These are phyloP conservation scores for Parnassius mnemosyne DNA, from an alignment of 2,888 invertebrate species.

Conservation along the genomic window DNA sequence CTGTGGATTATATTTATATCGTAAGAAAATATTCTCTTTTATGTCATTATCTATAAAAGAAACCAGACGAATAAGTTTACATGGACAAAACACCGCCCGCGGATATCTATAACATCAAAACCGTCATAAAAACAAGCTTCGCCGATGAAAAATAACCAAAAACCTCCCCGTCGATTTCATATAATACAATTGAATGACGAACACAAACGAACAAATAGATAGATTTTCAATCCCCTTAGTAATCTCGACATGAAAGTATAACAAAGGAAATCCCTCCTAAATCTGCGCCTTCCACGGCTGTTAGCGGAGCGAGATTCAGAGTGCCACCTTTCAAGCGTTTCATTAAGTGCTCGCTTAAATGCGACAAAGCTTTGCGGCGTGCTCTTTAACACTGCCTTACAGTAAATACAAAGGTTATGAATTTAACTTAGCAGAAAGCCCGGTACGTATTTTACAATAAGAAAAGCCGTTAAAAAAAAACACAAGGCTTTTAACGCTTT, in stretches of 20 bases:
- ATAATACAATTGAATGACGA: slow-evolving; percentile 1
- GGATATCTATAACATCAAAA: too few relatives aligned
- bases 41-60: too few relatives aligned
- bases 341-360: slow-evolving; percentile 62
- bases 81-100: too few relatives aligned
- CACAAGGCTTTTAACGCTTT: slow-evolving; percentile 11
- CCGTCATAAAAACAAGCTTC: too few relatives aligned
- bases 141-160: too few relatives aligned
- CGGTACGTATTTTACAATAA: slow-evolving; percentile 25
- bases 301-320: slow-evolving; percentile 49
- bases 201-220: slow-evolving; percentile 27
- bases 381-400: slow-evolving; percentile 34
- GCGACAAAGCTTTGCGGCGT: slow-evolving; percentile 50
- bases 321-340: slow-evolving; percentile 55
- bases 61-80: too few relatives aligned
- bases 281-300: slow-evolving; percentile 46
- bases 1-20: too few relatives aligned
- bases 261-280: slow-evolving; percentile 56
- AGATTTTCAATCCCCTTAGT: slow-evolving; percentile 31
- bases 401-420: slow-evolving; percentile 38
- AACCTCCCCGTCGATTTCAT: neutral
- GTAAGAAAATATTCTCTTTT: too few relatives aligned
- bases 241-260: slow-evolving; percentile 51
- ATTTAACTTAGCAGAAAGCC: slow-evolving; percentile 33
- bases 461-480: slow-evolving; percentile 15